A percentile compares a stretch with the other conserved stretches of the same genome.
Conservation (phyloP, 2,888 invertebrate species). For the Monochamus alternatus region DNA sequence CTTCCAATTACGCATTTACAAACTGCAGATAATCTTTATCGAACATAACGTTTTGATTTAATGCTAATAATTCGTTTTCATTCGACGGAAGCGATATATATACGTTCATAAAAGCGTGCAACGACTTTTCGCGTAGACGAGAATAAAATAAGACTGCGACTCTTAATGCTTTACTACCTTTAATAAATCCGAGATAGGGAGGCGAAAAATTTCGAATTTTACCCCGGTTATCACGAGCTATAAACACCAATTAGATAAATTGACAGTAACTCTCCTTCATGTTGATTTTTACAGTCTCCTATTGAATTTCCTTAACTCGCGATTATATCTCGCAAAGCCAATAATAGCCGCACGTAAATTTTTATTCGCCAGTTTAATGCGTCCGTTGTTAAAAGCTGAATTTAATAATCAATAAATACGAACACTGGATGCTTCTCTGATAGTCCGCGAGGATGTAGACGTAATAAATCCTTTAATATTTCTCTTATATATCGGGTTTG, state of each 20-base stretch:
- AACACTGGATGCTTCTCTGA: constrained; percentile 5
- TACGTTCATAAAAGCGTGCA: neutral
- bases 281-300: constrained; percentile 20
- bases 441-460: neutral
- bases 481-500: constrained; percentile 17
- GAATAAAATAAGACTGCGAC: constrained; percentile 18
- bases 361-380: constrained; percentile 27
- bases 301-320: constrained; percentile 1
- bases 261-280: constrained; percentile 13
- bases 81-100: neutral
- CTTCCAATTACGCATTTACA: too few species aligned
- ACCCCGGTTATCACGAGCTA: neutral
- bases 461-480: constrained; percentile 9
- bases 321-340: constrained; percentile 2
- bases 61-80: neutral
- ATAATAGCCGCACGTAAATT: neutral
- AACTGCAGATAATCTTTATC: neutral
- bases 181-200: neutral
- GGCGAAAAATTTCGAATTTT: neutral
- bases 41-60: constrained; percentile 1
- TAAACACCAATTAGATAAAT: constrained; percentile 26
- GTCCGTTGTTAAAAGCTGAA: constrained; percentile 20
- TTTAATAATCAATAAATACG: constrained; percentile 30
- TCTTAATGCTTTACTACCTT: constrained; percentile 15
- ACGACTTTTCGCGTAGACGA: neutral